Evolutionary conservation across 2,113 vertebrate genomes (phyloP), one percentile per base, ranked within the genome.

Genomic region (Petrocephalus microphthalmus): DNA sequence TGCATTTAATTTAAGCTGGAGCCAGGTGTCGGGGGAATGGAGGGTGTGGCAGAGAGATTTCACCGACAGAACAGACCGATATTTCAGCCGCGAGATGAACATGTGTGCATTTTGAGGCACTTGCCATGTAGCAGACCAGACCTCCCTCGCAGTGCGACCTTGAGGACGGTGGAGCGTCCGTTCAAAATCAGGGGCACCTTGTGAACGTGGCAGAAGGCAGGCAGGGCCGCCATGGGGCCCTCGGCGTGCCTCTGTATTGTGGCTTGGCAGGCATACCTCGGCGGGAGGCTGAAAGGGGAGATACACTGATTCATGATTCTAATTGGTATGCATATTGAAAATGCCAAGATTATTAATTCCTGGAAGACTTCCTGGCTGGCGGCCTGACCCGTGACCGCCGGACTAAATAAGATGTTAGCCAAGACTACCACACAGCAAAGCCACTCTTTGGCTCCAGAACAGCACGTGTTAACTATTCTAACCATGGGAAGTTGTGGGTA

Each of bases 341-440:
- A 64, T 78, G 57, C 47, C 83, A 89, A 49, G 47, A 71, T 85
- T 64, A 85, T 71, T 86, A 33, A 89, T 71, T 25, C 83, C 53
- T 15, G 87, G 20, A 33, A 84, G 7, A 53, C 19, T 60, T 60
- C 54, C 17, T 17, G 37, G 53, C 56, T 22, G 29, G 22, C 22
- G 49, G n/a, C 56, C 82, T 52, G 20, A 64, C 56, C 54, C 84
- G 19, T 15, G 20, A 51, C 81, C 29, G 45, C 22, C 19, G 51
- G 54, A n/a, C 4, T 29, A 47, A 88, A 82, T 37, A 57, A 83
- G 52, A 54, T 42, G n/a, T 88, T 25, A 53, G 19, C 53, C 22
- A 25, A 2, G 45, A 57, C 20, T 47, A 49, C 22, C 71, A 83
- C 0, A 15, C 33, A 29, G 87, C 53, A 83, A n/a, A 47, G 10